Evolutionary conservation across 1,140 invertebrate species (phyloP).

Genomic region (Bombus waltoni): DNA sequence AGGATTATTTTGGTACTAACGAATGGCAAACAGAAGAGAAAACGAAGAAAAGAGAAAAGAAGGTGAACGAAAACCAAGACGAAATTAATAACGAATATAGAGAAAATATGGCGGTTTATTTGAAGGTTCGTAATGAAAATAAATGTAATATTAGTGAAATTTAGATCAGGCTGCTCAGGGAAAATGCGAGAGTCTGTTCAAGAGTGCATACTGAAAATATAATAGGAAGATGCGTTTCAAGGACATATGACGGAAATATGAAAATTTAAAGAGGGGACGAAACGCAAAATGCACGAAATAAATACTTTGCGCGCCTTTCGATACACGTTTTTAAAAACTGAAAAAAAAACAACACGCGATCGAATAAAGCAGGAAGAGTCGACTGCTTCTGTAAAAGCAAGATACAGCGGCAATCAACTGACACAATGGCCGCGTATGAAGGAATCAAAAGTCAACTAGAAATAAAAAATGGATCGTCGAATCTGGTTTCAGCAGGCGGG

Average conservation of each 20-base stretch:
- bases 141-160: no score
- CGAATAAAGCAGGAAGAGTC: neutral
- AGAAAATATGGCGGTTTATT: no score
- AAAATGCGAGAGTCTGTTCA: neutral
- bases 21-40: no score
- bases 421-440: neutral
- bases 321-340: neutral
- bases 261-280: neutral
- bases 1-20: no score
- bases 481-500: neutral
- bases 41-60: no score
- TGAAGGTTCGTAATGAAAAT: no score
- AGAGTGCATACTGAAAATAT: neutral
- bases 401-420: neutral
- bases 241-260: neutral
- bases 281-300: neutral
- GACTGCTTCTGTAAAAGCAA: neutral
- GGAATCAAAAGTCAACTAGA: neutral
- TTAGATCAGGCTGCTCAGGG: no score
- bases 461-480: neutral
- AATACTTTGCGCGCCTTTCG: neutral
- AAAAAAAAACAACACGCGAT: neutral
- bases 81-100: no score
- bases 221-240: neutral
- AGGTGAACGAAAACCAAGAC: no score